Evolutionary conservation across 53 echinoderm and acorn worm genomes (phyloP).

Genomic region (Holothuria leucospilota): DNA sequence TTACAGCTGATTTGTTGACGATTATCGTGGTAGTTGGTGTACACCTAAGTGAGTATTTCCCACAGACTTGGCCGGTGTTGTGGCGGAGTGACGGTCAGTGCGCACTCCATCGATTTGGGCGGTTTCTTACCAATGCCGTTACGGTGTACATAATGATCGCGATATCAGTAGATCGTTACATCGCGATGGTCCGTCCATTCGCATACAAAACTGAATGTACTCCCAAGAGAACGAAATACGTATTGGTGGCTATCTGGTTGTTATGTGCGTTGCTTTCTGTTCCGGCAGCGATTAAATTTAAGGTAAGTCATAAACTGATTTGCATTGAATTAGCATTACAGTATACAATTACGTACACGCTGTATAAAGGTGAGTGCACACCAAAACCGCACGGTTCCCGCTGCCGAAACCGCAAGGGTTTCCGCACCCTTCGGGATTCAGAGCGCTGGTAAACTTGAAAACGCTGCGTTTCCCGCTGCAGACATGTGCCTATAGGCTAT

Average conservation of each 20-base stretch:
- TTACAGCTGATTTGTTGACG: background rate
- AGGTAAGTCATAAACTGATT: constrained; percentile 49
- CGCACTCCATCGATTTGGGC: constrained; percentile 8
- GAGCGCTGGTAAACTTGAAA: too few species aligned
- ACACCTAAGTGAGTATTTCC: constrained; percentile 16
- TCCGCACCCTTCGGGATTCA: too few species aligned
- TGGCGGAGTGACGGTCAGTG: constrained; percentile 26
- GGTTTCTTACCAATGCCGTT: constrained; percentile 17
- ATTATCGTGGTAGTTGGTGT: background rate
- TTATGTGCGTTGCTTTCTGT: constrained; percentile 56
- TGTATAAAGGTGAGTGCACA: too few species aligned
- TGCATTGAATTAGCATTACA: too few species aligned
- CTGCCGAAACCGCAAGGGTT: too few species aligned
- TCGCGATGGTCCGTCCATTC: constrained; percentile 51
- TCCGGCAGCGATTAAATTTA: constrained; percentile 67
- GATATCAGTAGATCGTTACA: constrained; percentile 31
- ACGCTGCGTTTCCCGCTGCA: too few species aligned
- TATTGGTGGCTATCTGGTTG: constrained; percentile 60
- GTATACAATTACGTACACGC: too few species aligned
- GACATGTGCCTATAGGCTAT: too few species aligned
- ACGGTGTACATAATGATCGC: constrained; percentile 41
- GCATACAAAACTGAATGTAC: constrained; percentile 65
- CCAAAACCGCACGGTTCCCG: too few species aligned
- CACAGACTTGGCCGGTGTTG: constrained; percentile 8
- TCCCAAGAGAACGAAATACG: constrained; percentile 54